phyloP scores from a whole-genome alignment of 2,888 invertebrate genomes.

The Blera fallax region DNA sequence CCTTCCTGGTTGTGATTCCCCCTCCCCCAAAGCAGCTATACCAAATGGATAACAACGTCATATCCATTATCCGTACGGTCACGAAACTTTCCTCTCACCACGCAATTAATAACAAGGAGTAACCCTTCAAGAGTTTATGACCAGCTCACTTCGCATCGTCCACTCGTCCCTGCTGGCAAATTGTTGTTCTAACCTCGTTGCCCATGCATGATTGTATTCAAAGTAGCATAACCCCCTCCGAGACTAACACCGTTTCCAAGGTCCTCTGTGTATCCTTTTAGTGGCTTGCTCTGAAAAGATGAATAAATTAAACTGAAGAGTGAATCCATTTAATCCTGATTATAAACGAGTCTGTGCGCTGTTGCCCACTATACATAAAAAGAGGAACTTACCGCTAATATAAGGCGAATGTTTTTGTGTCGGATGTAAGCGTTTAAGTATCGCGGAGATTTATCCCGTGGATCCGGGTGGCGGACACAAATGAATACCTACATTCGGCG shows the following conservation, averaged over 20 bases:
- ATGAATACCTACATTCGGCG: neutral
- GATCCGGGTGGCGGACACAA: neutral
- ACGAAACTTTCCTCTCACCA: slow-evolving; percentile 18
- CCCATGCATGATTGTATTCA: slow-evolving; percentile 21
- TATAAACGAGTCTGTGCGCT: slow-evolving; percentile 28
- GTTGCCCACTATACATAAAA: slow-evolving; percentile 1
- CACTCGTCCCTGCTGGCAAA: slow-evolving; percentile 30
- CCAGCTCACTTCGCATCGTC: slow-evolving; percentile 20
- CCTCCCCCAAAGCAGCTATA: neutral
- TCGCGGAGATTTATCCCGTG: slow-evolving; percentile 32
- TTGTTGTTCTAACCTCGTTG: slow-evolving; percentile 34
- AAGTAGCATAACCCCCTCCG: neutral
- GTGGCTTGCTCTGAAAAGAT: neutral
- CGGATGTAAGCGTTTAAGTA: slow-evolving; percentile 24
- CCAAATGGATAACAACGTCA: neutral
- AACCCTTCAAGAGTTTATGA: neutral
- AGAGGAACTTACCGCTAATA: slow-evolving; percentile 38
- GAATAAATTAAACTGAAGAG: slow-evolving; percentile 47
- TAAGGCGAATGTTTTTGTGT: slow-evolving; percentile 37
- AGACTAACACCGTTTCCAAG: neutral
- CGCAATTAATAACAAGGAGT: slow-evolving; percentile 15
- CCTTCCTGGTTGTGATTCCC: neutral
- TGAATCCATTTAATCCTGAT: slow-evolving; percentile 44
- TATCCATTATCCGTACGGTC: neutral
- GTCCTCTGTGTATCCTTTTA: neutral